Evolutionary conservation across 2,888 invertebrate genomes (phyloP).

Genomic region (Lydus trimaculatus): DNA sequence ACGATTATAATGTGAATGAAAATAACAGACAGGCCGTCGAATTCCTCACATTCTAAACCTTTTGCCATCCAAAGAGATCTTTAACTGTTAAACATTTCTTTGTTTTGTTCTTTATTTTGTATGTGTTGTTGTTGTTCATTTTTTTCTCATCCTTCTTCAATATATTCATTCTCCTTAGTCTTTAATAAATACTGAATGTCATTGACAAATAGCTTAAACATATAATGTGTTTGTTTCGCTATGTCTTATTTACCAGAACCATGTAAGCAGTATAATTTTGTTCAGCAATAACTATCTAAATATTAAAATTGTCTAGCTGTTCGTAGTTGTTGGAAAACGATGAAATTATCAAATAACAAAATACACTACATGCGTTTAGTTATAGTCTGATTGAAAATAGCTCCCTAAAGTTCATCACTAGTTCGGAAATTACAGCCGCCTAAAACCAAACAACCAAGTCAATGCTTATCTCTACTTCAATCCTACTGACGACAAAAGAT

Average conservation of each 20-base stretch:
- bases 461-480: constrained; percentile 21
- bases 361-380: not conserved
- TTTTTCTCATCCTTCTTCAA: not conserved
- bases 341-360: not conserved
- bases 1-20: constrained; percentile 52
- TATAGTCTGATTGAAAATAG: not conserved
- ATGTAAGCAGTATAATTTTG: no score
- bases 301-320: no score
- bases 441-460: constrained; percentile 29
- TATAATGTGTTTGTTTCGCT: constrained; percentile 50
- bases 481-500: constrained; percentile 28
- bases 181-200: constrained; percentile 61
- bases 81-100: constrained; percentile 48
- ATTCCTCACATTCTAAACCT: constrained; percentile 57
- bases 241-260: constrained; percentile 50
- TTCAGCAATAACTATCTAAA: no score
- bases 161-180: constrained; percentile 44
- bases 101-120: constrained; percentile 5
- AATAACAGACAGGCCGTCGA: constrained; percentile 45
- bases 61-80: constrained; percentile 48
- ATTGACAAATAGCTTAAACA: constrained; percentile 60
- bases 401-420: constrained; percentile 29
- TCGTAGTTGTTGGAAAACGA: not conserved
- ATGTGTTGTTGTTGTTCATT: not conserved
- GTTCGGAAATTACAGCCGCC: constrained; percentile 31